Conservation (phyloP, 92 coral and sea anemone genomes). For the Anthopleura xanthogrammica region DNA sequence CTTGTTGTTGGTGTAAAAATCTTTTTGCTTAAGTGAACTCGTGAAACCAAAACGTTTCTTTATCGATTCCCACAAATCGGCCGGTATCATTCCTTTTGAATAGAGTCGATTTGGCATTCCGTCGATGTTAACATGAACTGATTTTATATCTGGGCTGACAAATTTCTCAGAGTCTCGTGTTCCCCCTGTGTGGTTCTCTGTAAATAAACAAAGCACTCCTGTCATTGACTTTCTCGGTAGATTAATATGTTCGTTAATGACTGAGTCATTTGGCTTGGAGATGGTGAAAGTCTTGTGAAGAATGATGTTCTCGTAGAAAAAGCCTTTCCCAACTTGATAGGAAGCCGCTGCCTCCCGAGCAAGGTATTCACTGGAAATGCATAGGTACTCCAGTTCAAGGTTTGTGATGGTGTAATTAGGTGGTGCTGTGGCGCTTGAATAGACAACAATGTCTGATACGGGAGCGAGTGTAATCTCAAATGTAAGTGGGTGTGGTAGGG, state of each 20-base stretch:
- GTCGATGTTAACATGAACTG: constrained; percentile 32
- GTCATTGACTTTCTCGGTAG: constrained; percentile 59
- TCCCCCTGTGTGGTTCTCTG: constrained; percentile 37
- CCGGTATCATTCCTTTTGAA: constrained; percentile 52
- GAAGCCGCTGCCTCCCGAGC: constrained; percentile 42
- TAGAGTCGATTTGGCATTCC: constrained; percentile 40
- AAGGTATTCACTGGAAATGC: constrained; percentile 37
- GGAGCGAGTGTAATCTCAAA: constrained; percentile 49
- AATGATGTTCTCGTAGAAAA: constrained; percentile 49
- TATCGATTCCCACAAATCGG: constrained; percentile 51
- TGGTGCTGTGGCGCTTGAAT: background rate
- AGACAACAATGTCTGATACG: constrained; percentile 36
- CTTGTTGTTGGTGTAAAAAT: constrained; percentile 34
- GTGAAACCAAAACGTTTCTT: constrained; percentile 36
- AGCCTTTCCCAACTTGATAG: constrained; percentile 45
- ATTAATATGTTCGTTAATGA: constrained; percentile 50
- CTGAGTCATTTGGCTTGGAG: constrained; percentile 28
- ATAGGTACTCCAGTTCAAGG: constrained; percentile 40
- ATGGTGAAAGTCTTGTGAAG: constrained; percentile 59
- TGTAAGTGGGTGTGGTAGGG: constrained; percentile 37
- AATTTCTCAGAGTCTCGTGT: constrained; percentile 56
- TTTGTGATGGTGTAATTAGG: constrained; percentile 44
- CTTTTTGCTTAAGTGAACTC: constrained; percentile 31
- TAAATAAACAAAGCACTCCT: constrained; percentile 42
- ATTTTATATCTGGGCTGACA: constrained; percentile 34